Conservation (phyloP, 2,797 vertebrate species). For the Helarctos malayanus region DNA sequence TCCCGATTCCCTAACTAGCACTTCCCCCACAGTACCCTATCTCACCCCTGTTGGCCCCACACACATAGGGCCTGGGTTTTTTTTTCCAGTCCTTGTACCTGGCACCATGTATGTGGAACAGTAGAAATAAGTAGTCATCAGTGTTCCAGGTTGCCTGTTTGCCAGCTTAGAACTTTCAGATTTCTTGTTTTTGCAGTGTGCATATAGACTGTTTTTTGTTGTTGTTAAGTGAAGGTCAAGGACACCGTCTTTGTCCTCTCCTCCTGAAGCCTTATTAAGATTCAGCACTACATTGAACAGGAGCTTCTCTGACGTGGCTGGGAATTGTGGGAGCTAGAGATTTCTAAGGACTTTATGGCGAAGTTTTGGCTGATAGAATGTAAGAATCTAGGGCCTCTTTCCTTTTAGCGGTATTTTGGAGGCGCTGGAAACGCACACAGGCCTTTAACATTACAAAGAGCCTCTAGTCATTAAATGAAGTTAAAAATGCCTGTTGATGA, state of each 20-base stretch:
- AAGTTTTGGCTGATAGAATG: neutral
- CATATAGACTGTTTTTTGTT: neutral
- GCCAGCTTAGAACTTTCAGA: neutral
- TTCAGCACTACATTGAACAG: neutral
- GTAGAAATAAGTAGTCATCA: neutral
- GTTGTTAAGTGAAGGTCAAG: slow-evolving; percentile 18
- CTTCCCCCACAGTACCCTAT: neutral
- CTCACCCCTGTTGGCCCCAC: accelerated
- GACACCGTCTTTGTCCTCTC: slow-evolving; percentile 26
- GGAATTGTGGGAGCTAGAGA: neutral
- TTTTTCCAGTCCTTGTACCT: neutral
- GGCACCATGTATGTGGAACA: neutral
- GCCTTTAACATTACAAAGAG: neutral
- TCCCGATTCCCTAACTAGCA: neutral
- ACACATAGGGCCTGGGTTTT: neutral
- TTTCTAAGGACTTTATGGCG: neutral
- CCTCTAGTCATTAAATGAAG: neutral
- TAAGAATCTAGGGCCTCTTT: neutral
- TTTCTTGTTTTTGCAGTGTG: neutral
- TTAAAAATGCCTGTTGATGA: neutral
- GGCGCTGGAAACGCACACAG: neutral
- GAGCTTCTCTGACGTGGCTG: neutral
- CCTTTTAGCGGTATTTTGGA: neutral
- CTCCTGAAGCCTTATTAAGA: neutral
- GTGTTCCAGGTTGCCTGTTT: neutral